Percentiles rank a stretch among this genome's conserved stretches.
These are phyloP conservation scores for Grantiella picta DNA, from an alignment of 2,113 vertebrate genomes.

Conservation along the genomic window DNA sequence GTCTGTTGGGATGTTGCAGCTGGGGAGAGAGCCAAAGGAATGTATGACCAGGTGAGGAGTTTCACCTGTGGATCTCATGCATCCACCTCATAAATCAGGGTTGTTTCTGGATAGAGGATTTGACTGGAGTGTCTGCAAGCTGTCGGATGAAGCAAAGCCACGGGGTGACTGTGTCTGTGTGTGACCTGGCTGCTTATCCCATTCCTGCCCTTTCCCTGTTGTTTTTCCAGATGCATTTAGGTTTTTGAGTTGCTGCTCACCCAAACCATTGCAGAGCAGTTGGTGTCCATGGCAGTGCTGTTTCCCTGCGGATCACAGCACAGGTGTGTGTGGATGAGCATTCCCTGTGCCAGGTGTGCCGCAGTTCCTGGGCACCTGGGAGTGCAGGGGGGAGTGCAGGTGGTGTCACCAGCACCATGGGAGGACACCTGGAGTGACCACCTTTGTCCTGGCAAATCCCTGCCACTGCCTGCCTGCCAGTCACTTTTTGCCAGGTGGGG, in stretches of 20 bases:
- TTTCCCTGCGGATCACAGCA: not conserved
- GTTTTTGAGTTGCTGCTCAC: not conserved
- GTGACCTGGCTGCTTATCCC: not conserved
- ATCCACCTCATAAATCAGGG: not conserved
- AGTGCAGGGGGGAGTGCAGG: not conserved
- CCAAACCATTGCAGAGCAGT: not conserved
- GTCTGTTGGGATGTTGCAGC: not conserved
- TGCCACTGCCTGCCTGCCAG: not conserved
- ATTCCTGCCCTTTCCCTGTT: not conserved
- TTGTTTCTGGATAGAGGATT: not conserved
- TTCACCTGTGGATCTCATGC: not conserved
- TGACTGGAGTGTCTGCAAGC: not conserved
- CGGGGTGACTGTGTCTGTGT: not conserved
- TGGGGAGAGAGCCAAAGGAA: not conserved
- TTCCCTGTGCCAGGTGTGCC: rapidly evolving
- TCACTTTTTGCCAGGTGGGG: not conserved
- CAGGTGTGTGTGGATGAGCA: not conserved
- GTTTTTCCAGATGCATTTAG: not conserved
- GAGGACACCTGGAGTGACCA: not conserved
- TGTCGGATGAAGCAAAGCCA: not conserved
- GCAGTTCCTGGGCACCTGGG: not conserved
- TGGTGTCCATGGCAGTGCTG: not conserved
- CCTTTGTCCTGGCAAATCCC: not conserved
- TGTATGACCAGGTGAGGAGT: not conserved
- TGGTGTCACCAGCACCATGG: rapidly evolving